These are phyloP conservation scores for human (Homo sapiens) DNA, from an alignment of 2,113 vertebrate species.

Conservation along the genomic window GRCh38 chr1:80293501-80294000, in stretches of 20 bases:
- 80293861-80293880: neutral
- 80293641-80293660: conserved; percentile 17
- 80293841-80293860: neutral
- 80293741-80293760: neutral
- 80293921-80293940: neutral
- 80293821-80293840: neutral
- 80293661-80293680: neutral
- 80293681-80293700: neutral
- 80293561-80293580: neutral
- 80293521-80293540: conserved; percentile 49
- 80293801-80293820: neutral
- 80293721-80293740: neutral
- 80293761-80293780: neutral
- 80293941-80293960: neutral
- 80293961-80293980: neutral
- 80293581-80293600: neutral
- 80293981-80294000: neutral
- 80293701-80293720: neutral
- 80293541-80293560: neutral
- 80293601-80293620: neutral
- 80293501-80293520: conserved; percentile 34
- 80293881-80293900: neutral
- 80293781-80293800: neutral
- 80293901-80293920: neutral
- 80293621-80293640: neutral